Conservation (phyloP, 92 coral and sea anemone genomes). For the Palythoa heliodiscus region DNA sequence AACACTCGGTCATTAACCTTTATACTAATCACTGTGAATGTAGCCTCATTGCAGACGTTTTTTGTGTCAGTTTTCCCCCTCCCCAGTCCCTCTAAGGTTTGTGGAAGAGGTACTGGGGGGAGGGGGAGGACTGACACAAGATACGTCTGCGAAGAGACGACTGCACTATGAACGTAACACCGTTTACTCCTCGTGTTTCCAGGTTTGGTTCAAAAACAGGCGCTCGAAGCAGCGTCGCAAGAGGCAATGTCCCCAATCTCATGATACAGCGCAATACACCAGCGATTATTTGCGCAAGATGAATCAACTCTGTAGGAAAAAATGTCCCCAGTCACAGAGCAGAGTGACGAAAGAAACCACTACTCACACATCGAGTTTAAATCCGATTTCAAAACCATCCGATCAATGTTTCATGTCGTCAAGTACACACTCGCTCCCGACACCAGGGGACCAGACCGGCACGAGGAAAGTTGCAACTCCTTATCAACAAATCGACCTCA, state of each 20-base stretch:
- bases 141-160: no score
- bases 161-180: no score
- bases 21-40: no score
- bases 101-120: no score
- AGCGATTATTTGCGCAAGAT: background rate
- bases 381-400: background rate
- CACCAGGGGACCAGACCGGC: background rate
- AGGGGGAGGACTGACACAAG: no score
- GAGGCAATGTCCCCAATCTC: background rate
- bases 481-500: slow-evolving; percentile 28
- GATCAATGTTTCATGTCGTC: background rate
- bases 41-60: no score
- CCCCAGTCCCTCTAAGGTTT: no score
- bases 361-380: background rate
- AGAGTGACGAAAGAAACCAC: background rate
- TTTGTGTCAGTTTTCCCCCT: no score
- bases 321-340: background rate
- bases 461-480: background rate
- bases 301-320: slow-evolving; percentile 9
- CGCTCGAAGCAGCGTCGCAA: slow-evolving; percentile 28
- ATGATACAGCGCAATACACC: background rate
- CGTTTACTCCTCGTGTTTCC: background rate
- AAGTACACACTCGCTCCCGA: background rate
- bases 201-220: slow-evolving; percentile 42
- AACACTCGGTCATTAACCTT: no score